Evolutionary conservation across 2,797 vertebrate species (phyloP).

Genomic region (Florisuga fusca): DNA sequence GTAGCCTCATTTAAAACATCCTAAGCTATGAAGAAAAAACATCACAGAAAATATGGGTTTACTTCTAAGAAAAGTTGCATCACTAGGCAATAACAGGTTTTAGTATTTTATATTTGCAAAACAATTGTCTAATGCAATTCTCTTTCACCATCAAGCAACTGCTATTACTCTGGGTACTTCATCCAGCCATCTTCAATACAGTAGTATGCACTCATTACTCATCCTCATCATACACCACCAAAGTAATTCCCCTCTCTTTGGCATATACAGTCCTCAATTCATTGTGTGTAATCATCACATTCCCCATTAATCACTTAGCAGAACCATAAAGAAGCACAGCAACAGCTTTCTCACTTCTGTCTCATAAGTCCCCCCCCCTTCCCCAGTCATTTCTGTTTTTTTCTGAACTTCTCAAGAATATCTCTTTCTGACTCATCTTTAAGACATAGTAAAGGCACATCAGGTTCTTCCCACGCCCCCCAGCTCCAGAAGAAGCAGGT

Average conservation of each 20-base stretch:
- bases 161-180: neutral
- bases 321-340: neutral
- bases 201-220: neutral
- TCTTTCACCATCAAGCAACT: neutral
- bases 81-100: neutral
- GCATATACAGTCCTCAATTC: conserved; percentile 26
- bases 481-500: conserved; percentile 8
- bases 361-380: conserved; percentile 33
- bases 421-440: neutral
- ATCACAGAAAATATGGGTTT: neutral
- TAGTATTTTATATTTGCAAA: neutral
- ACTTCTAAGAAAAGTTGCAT: neutral
- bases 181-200: neutral
- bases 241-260: neutral
- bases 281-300: conserved; percentile 28
- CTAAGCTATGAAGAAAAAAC: neutral
- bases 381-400: conserved; percentile 17
- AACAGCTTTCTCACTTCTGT: conserved; percentile 29
- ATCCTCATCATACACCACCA: neutral
- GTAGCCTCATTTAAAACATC: neutral
- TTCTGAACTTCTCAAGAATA: conserved; percentile 10
- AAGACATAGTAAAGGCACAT: neutral
- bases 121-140: accelerated
- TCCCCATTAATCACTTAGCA: conserved; percentile 50
- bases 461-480: neutral